A percentile compares a stretch with the other conserved stretches of the same genome.
These are phyloP conservation scores for Malthinus seriepunctatus DNA, from an alignment of 2,888 invertebrate species.

Conservation along the genomic window DNA sequence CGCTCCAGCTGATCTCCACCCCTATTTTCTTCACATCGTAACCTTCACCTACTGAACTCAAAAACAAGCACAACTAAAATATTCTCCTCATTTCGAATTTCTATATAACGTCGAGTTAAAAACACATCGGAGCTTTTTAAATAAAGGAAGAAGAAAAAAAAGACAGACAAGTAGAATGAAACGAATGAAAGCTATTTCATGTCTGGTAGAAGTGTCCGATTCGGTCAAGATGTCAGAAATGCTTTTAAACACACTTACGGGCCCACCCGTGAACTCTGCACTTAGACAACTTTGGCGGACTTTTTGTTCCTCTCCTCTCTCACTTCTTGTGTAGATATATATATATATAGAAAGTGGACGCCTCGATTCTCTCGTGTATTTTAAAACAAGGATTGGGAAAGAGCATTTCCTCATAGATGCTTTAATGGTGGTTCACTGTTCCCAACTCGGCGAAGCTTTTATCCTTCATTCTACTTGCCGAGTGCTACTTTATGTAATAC, in stretches of 20 bases:
- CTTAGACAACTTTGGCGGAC: constrained; percentile 37
- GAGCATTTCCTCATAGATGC: constrained; percentile 48
- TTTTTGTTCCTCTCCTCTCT: constrained; percentile 35
- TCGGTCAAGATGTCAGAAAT: constrained; percentile 59
- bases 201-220: constrained; percentile 54
- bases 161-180: constrained; percentile 41
- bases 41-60: constrained; percentile 53
- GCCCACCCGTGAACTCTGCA: constrained; percentile 33
- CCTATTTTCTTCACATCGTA: constrained; percentile 39
- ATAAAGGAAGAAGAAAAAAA: not conserved
- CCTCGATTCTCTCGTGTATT: constrained; percentile 46
- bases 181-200: constrained; percentile 57
- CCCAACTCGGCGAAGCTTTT: constrained; percentile 40
- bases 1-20: constrained; percentile 39
- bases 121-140: constrained; percentile 3
- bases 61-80: constrained; percentile 38
- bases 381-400: constrained; percentile 48
- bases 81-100: too few species aligned
- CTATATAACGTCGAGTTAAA: too few species aligned
- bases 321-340: constrained; percentile 22
- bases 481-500: constrained; percentile 36
- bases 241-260: constrained; percentile 56
- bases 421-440: constrained; percentile 48
- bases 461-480: constrained; percentile 37
- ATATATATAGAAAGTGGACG: constrained; percentile 39